Evolutionary conservation across 2,797 vertebrate species (phyloP).

Genomic region (Nannoperca obscura): DNA sequence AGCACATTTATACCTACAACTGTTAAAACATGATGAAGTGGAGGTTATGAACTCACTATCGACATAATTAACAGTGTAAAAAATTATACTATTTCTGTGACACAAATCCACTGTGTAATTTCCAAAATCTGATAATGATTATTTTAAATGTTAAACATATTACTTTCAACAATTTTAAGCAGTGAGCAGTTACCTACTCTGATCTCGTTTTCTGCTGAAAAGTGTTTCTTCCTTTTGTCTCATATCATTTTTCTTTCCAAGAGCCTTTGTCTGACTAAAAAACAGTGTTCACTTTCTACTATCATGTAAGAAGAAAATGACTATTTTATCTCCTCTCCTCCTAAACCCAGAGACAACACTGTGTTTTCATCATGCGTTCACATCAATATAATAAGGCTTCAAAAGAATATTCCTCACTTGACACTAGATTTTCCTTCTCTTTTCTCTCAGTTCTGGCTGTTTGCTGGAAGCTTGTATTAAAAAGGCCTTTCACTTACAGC

Average conservation of each 20-base stretch:
- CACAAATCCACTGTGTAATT: not conserved
- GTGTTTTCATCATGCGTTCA: slow-evolving; percentile 6
- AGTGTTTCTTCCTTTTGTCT: slow-evolving; percentile 7
- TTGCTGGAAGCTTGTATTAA: slow-evolving; percentile 2
- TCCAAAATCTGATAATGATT: not conserved
- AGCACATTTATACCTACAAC: not conserved
- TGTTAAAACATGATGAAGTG: not conserved
- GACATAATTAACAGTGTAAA: not conserved
- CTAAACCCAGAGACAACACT: slow-evolving; percentile 10
- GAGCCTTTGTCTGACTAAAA: not conserved
- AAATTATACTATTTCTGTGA: not conserved
- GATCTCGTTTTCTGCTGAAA: slow-evolving; percentile 17
- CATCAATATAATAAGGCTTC: slow-evolving; percentile 12
- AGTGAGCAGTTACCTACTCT: not conserved
- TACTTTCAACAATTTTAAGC: not conserved
- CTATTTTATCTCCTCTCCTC: slow-evolving; percentile 16
- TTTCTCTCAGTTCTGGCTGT: slow-evolving; percentile 1
- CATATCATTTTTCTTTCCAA: slow-evolving; percentile 6
- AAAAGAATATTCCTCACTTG: slow-evolving; percentile 7
- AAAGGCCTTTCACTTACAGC: not conserved
- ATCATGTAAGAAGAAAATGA: not conserved
- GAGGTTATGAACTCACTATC: not conserved
- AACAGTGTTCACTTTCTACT: slow-evolving; percentile 7
- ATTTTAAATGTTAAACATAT: not conserved
- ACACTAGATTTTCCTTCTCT: not conserved